Percentiles rank a stretch among this genome's conserved stretches.
Conservation (phyloP, 2,113 vertebrate species). For the Trogon melanurus region DNA sequence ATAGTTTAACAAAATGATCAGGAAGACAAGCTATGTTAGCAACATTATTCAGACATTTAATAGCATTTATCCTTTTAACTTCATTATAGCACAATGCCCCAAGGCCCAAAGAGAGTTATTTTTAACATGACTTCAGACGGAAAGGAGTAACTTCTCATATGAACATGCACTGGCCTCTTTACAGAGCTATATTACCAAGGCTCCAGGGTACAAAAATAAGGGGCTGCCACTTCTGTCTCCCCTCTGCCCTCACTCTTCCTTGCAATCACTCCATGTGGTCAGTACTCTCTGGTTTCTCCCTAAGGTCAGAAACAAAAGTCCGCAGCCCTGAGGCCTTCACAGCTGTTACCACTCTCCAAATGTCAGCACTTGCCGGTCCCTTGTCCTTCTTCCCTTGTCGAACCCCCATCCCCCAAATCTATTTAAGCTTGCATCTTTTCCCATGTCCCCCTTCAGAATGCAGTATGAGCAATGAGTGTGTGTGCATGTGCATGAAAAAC, state of each 20-base stretch:
- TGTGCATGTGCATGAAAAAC: not conserved
- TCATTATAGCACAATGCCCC: conserved; percentile 54
- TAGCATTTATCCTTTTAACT: conserved; percentile 72
- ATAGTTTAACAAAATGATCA: conserved; percentile 69
- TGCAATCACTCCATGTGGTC: conserved; percentile 34
- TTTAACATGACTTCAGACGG: conserved; percentile 58
- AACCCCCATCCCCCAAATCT: fast-evolving
- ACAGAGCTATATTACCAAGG: conserved; percentile 26
- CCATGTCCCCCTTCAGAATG: not conserved
- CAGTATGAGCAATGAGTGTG: fast-evolving
- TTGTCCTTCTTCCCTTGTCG: not conserved
- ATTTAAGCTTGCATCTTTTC: not conserved
- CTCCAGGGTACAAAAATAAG: not conserved
- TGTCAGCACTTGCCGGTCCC: conserved; percentile 7
- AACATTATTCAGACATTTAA: conserved; percentile 73
- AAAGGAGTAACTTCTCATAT: conserved; percentile 37
- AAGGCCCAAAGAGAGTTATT: conserved; percentile 49
- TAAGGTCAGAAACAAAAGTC: conserved; percentile 45
- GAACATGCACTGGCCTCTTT: conserved; percentile 6
- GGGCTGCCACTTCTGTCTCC: not conserved
- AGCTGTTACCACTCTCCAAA: conserved; percentile 53
- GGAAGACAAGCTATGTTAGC: conserved; percentile 68
- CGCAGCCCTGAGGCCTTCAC: not conserved
- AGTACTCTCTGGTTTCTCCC: conserved; percentile 55
- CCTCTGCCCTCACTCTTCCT: not conserved